Evolutionary conservation across 37 sponge, comb jelly and placozoan genomes (phyloP).

Genomic region (Cliona cf. orientalis): DNA sequence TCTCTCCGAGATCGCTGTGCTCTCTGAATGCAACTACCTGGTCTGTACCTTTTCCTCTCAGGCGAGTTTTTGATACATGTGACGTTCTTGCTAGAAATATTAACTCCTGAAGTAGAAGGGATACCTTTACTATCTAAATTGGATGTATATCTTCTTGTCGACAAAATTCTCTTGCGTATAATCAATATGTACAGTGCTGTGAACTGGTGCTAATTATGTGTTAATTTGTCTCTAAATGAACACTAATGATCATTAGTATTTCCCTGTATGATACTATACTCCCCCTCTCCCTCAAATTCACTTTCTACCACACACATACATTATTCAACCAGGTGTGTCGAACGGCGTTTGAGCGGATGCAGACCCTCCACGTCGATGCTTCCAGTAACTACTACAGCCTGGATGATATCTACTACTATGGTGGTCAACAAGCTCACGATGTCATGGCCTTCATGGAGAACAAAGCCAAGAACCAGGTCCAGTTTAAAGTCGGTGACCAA

Average conservation of each 20-base stretch:
- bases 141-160: too few species aligned
- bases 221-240: too few species aligned
- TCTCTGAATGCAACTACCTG: slow-evolving; percentile 80
- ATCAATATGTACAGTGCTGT: too few species aligned
- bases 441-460: slow-evolving; percentile 18
- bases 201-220: too few species aligned
- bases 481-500: slow-evolving; percentile 64
- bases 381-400: slow-evolving; percentile 69
- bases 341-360: slow-evolving; percentile 87
- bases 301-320: background rate
- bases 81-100: too few species aligned
- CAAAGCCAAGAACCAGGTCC: slow-evolving; percentile 39
- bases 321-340: slow-evolving; percentile 68
- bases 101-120: too few species aligned
- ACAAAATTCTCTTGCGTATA: too few species aligned
- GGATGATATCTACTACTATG: slow-evolving; percentile 90
- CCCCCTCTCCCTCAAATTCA: too few species aligned
- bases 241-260: too few species aligned
- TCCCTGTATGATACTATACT: too few species aligned
- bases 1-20: slow-evolving; percentile 61
- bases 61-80: slow-evolving; percentile 20
- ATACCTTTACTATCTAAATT: too few species aligned
- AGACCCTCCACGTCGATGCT: slow-evolving; percentile 79
- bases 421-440: slow-evolving; percentile 75
- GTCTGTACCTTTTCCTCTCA: slow-evolving; percentile 91